Conservation (phyloP, 2,113 vertebrate species). For the Fregetta grallaria region DNA sequence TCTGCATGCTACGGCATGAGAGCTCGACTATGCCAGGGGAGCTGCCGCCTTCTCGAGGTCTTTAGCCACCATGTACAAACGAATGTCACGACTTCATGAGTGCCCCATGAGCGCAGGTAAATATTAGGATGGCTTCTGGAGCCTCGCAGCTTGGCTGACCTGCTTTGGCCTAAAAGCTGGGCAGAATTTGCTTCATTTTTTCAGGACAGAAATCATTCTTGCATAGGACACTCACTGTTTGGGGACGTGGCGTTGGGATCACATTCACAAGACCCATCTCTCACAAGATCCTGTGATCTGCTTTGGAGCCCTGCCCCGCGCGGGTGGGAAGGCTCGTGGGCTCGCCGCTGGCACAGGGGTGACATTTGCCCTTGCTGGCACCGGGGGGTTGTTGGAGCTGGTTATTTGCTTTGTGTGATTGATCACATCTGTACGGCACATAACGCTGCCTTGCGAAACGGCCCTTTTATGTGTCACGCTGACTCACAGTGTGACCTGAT, state of each 20-base stretch:
- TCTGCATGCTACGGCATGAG: neutral
- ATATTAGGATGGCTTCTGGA: neutral
- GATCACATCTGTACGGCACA: conserved; percentile 6
- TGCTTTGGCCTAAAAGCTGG: neutral
- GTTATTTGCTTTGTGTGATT: conserved; percentile 37
- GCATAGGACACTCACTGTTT: neutral
- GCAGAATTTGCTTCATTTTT: neutral
- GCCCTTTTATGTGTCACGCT: neutral
- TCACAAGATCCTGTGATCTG: neutral
- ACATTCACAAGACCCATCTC: rapidly evolving
- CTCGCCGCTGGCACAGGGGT: neutral
- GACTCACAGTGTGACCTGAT: neutral
- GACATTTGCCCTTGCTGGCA: conserved; percentile 8
- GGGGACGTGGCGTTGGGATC: neutral
- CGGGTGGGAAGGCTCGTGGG: neutral
- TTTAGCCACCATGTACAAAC: rapidly evolving
- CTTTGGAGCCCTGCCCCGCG: neutral
- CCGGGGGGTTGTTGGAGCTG: neutral
- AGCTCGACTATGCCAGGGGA: neutral
- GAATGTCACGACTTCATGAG: neutral
- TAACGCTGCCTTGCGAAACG: neutral
- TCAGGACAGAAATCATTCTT: neutral
- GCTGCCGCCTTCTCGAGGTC: neutral
- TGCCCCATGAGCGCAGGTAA: neutral
- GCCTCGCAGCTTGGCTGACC: neutral